Percentiles rank a stretch among this genome's conserved stretches.
phyloP scores from a whole-genome alignment of 2,113 vertebrate genomes.

The Danionella cerebrum region DNA sequence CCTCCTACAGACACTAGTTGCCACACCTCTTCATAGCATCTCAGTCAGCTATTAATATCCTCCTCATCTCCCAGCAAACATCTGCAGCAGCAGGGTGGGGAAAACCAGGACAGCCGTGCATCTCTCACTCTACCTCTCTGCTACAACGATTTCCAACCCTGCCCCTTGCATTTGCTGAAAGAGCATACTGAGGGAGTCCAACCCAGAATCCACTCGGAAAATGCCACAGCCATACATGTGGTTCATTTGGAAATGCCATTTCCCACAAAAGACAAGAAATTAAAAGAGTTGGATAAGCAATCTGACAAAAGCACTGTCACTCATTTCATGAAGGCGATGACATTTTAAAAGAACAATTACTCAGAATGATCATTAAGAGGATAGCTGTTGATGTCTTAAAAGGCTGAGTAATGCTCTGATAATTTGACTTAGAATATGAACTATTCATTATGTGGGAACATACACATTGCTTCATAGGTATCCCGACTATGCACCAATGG shows the following conservation, averaged over 20 bases:
- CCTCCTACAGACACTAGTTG: slow-evolving; percentile 14
- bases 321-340: not conserved
- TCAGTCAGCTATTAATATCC: slow-evolving; percentile 51
- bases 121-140: not conserved
- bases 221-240: slow-evolving; percentile 4
- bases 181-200: not conserved
- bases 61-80: slow-evolving; percentile 45
- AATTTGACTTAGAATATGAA: no score
- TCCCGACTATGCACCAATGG: not conserved
- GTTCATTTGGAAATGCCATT: not conserved
- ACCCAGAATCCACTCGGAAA: slow-evolving; percentile 7
- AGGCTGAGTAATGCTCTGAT: not conserved
- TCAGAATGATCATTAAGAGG: not conserved
- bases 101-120: slow-evolving; percentile 38
- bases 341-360: slow-evolving; percentile 17
- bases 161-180: not conserved
- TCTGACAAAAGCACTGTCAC: not conserved
- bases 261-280: not conserved
- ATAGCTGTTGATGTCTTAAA: slow-evolving; percentile 8
- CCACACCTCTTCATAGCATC: slow-evolving; percentile 21
- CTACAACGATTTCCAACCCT: slow-evolving; percentile 7
- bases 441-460: no score
- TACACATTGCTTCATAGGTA: no score
- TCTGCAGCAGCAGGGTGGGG: slow-evolving; percentile 41
- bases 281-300: slow-evolving; percentile 2